Conservation (phyloP, 2,888 invertebrate species). For the Augiades crinisus region DNA sequence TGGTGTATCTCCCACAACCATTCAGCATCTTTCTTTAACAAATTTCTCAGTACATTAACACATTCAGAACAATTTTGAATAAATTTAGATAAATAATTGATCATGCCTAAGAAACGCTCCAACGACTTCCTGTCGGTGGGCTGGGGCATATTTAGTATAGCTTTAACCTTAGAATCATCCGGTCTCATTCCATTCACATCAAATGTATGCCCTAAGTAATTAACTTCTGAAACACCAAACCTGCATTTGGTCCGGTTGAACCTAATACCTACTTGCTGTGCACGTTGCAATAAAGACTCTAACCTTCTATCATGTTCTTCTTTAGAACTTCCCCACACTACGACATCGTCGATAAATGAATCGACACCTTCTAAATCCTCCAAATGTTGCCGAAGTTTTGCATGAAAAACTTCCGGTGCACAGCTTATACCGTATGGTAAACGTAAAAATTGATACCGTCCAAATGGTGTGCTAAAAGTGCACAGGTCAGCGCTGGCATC, state of each 20-base stretch:
- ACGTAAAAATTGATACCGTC: constrained; percentile 26
- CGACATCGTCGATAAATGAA: constrained; percentile 28
- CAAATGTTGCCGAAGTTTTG: constrained; percentile 28
- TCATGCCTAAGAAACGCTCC: constrained; percentile 26
- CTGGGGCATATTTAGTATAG: constrained; percentile 23
- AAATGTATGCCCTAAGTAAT: constrained; percentile 22
- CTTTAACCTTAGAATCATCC: constrained; percentile 22
- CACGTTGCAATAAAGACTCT: constrained; percentile 19
- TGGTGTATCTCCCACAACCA: constrained; percentile 31
- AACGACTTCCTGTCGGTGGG: constrained; percentile 22
- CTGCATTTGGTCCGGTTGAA: constrained; percentile 18
- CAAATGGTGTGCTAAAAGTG: constrained; percentile 23
- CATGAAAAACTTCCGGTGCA: constrained; percentile 29
- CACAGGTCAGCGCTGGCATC: constrained; percentile 25
- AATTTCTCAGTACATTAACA: constrained; percentile 2
- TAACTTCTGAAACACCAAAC: constrained; percentile 17
- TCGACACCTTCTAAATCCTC: constrained; percentile 27
- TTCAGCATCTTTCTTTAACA: constrained; percentile 31
- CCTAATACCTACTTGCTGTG: constrained; percentile 20
- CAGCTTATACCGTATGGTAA: constrained; percentile 28
- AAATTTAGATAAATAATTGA: constrained; percentile 33
- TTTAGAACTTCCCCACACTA: constrained; percentile 18
- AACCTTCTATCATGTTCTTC: constrained; percentile 28
- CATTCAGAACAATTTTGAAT: constrained; percentile 35
- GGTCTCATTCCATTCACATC: constrained; percentile 18